These are phyloP conservation scores for Leptobrachium ailaonicum DNA, from an alignment of 2,113 vertebrate species.

Conservation along the genomic window DNA sequence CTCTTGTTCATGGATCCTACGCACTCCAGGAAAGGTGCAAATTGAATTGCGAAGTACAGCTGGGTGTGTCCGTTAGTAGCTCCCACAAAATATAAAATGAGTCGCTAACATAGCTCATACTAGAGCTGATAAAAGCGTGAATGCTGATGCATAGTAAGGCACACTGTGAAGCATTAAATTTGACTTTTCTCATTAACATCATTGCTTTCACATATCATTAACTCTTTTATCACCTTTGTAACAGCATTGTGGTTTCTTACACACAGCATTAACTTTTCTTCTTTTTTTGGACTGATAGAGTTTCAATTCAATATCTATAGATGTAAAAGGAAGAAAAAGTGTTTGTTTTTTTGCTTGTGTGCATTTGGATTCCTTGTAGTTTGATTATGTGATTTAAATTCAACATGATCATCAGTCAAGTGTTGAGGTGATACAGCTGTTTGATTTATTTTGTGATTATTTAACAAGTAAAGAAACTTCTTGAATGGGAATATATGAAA, in stretches of 20 bases:
- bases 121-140: no score
- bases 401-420: background rate
- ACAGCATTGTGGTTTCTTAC: slow-evolving; percentile 15
- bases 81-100: no score
- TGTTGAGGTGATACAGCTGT: background rate
- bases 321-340: no score
- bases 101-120: no score
- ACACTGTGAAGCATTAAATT: background rate
- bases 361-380: background rate
- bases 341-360: no score
- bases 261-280: background rate
- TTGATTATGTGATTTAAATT: slow-evolving; percentile 7
- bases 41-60: no score
- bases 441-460: slow-evolving; percentile 20
- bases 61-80: no score
- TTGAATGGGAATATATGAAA: background rate
- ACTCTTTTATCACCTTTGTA: slow-evolving; percentile 32
- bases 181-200: background rate
- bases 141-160: no score
- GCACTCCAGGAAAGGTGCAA: no score
- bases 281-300: background rate
- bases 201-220: slow-evolving; percentile 31
- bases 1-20: no score
- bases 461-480: slow-evolving; percentile 28
- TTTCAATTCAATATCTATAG: background rate